These are phyloP conservation scores for Rhagonycha lutea DNA, from an alignment of 2,888 invertebrate genomes.

Conservation along the genomic window DNA sequence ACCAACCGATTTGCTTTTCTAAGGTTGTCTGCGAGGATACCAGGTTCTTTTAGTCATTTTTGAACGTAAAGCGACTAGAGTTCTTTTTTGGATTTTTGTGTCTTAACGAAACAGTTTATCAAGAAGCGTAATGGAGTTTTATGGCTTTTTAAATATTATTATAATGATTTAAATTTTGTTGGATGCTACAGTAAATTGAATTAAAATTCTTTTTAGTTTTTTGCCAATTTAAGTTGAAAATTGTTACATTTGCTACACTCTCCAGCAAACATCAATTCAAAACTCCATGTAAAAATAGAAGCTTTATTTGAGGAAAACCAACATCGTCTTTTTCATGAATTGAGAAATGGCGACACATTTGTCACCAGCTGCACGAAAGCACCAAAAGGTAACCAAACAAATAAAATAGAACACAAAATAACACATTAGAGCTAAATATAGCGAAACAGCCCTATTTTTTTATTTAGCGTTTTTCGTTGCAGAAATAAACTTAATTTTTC, in stretches of 20 bases:
- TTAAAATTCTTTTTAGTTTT: not conserved
- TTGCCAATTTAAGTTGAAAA: not conserved
- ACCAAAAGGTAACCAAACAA: slow-evolving; percentile 29
- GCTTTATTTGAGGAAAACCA: slow-evolving; percentile 35
- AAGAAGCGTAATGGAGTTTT: slow-evolving; percentile 16
- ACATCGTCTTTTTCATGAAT: slow-evolving; percentile 34
- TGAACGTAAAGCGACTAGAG: slow-evolving; percentile 11
- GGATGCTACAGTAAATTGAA: not conserved
- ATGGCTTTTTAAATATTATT: slow-evolving; percentile 4
- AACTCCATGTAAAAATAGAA: slow-evolving; percentile 38
- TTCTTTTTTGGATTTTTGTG: slow-evolving; percentile 2
- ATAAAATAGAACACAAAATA: slow-evolving; percentile 24
- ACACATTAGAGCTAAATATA: slow-evolving; percentile 14
- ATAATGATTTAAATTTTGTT: not conserved
- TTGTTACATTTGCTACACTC: not conserved
- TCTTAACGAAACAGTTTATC: slow-evolving; percentile 6
- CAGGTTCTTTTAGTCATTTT: slow-evolving; percentile 6
- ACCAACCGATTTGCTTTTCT: slow-evolving; percentile 11
- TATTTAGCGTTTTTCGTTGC: not conserved
- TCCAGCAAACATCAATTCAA: slow-evolving; percentile 28
- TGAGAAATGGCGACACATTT: slow-evolving; percentile 33
- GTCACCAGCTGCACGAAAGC: slow-evolving; percentile 35
- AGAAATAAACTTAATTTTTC: not conserved
- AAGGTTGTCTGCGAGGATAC: slow-evolving; percentile 4
- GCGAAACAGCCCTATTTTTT: not conserved